Conservation (phyloP, 2,113 vertebrate genomes). For the Notothenia rossii region DNA sequence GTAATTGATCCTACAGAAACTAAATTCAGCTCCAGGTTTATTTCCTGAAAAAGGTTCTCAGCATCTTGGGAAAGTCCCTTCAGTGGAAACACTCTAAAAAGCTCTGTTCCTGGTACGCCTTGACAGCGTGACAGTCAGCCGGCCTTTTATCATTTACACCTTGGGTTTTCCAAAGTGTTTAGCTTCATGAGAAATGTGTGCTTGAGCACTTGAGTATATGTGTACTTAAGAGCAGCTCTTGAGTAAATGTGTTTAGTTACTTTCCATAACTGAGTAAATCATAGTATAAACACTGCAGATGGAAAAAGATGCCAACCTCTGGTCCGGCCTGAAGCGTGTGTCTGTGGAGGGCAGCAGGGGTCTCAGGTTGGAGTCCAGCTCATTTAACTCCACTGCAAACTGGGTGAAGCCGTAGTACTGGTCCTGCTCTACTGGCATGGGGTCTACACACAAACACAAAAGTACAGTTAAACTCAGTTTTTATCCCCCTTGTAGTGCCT, state of each 20-base stretch:
- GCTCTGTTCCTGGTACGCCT: neutral
- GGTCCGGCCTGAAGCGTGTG: slow-evolving; percentile 96
- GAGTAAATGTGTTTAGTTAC: no score
- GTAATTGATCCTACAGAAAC: neutral
- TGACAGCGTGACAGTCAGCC: neutral
- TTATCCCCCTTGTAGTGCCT: neutral
- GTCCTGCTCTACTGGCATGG: slow-evolving; percentile 90
- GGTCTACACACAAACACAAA: slow-evolving; percentile 81
- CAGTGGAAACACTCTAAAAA: neutral
- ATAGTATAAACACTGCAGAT: neutral
- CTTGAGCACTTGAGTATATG: no score
- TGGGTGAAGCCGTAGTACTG: slow-evolving; percentile 96
- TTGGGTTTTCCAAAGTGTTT: neutral
- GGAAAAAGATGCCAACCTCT: slow-evolving; percentile 85
- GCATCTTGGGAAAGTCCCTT: neutral
- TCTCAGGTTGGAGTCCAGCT: slow-evolving; percentile 86
- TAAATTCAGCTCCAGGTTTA: neutral
- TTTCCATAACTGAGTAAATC: no score
- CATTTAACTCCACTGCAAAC: slow-evolving; percentile 95
- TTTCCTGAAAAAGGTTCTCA: neutral
- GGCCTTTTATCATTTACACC: neutral
- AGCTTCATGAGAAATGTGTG: no score
- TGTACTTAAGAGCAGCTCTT: no score
- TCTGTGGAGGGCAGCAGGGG: slow-evolving; percentile 91
- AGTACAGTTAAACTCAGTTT: neutral